These are phyloP conservation scores for Brachirus orientalis DNA, from an alignment of 2,113 vertebrate species.

Conservation along the genomic window DNA sequence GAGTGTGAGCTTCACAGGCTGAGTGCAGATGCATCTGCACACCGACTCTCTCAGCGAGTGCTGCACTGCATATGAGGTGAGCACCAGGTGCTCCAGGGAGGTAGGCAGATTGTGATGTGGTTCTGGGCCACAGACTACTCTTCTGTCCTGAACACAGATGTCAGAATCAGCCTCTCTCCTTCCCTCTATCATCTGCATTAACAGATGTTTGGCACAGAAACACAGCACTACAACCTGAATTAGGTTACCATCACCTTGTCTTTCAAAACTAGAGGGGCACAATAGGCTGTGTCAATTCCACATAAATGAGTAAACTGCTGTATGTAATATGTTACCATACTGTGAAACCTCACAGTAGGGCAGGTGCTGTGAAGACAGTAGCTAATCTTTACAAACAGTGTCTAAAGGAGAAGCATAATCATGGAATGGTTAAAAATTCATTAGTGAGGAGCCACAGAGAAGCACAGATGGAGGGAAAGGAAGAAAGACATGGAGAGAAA, in stretches of 20 bases:
- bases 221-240: slow-evolving; percentile 3
- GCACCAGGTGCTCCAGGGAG: slow-evolving; percentile 30
- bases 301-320: slow-evolving; percentile 10
- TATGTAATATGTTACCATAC: background rate
- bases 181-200: slow-evolving; percentile 11
- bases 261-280: slow-evolving; percentile 25
- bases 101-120: background rate
- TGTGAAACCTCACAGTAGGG: slow-evolving; percentile 19
- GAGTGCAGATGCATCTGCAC: slow-evolving; percentile 25
- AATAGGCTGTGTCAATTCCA: slow-evolving; percentile 21
- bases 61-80: background rate
- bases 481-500: slow-evolving; percentile 23
- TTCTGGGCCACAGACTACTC: slow-evolving; percentile 20
- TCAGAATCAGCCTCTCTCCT: background rate
- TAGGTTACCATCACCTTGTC: slow-evolving; percentile 18
- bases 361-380: slow-evolving; percentile 11
- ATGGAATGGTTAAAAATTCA: slow-evolving; percentile 61
- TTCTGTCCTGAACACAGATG: slow-evolving; percentile 36
- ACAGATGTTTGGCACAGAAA: slow-evolving; percentile 41
- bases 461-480: slow-evolving; percentile 46
- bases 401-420: slow-evolving; percentile 36
- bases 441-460: slow-evolving; percentile 54
- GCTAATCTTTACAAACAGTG: slow-evolving; percentile 54
- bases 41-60: background rate
- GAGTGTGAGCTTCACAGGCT: slow-evolving; percentile 2